These are phyloP conservation scores for Gasterosteus nipponicus DNA, from an alignment of 2,113 vertebrate species.

Conservation along the genomic window DNA sequence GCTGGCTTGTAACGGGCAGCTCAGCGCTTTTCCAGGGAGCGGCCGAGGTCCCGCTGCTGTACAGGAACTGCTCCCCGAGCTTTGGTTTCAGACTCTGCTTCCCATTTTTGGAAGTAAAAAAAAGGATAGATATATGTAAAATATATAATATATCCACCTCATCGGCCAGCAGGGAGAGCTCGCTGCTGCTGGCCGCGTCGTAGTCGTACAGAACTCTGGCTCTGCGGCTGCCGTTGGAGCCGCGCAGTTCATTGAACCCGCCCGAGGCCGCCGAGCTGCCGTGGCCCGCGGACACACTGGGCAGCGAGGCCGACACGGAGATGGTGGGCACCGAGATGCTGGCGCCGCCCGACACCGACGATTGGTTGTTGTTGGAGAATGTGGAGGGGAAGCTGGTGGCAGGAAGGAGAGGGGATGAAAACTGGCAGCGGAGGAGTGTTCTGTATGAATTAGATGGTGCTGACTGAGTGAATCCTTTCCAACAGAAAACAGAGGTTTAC, in stretches of 20 bases:
- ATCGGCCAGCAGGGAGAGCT: slow-evolving; percentile 96
- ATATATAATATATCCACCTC: slow-evolving; percentile 83
- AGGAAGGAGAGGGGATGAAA: neutral
- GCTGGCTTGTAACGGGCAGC: neutral
- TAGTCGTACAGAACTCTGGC: slow-evolving; percentile 98
- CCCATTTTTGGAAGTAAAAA: neutral
- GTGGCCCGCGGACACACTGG: slow-evolving; percentile 80
- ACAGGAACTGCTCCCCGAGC: slow-evolving; percentile 9
- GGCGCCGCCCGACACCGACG: slow-evolving; percentile 80
- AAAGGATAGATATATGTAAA: no score
- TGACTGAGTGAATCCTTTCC: neutral
- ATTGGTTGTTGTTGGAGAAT: slow-evolving; percentile 96
- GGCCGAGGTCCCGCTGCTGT: slow-evolving; percentile 3
- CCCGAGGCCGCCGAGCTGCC: slow-evolving; percentile 76
- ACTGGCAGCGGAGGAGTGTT: neutral
- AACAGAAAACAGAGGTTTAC: neutral
- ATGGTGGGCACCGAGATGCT: slow-evolving; percentile 85
- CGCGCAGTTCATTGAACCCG: slow-evolving; percentile 87
- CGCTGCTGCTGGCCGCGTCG: slow-evolving; percentile 94
- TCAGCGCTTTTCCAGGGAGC: slow-evolving; percentile 21
- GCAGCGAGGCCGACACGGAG: slow-evolving; percentile 84
- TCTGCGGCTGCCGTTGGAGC: slow-evolving; percentile 88
- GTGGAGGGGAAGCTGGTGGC: slow-evolving; percentile 90
- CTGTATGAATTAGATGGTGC: neutral
- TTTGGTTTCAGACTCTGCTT: neutral